Percentiles rank a stretch among this genome's conserved stretches.
These are phyloP conservation scores for Potamilus streckersoni DNA, from an alignment of 1,140 invertebrate species.

Conservation along the genomic window DNA sequence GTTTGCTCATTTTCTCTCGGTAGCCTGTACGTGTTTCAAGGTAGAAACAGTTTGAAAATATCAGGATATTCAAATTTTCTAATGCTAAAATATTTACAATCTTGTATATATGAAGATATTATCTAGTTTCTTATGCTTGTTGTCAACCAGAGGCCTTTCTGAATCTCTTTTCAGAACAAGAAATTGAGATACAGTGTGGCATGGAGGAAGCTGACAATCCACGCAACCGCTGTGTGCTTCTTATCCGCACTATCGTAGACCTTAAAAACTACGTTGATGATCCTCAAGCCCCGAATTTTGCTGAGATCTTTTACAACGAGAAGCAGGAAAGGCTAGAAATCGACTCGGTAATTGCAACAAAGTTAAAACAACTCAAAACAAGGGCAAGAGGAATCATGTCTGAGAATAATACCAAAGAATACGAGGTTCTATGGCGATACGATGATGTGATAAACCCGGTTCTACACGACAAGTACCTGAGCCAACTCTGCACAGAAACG, in stretches of 20 bases:
- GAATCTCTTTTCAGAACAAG: slow-evolving; percentile 45
- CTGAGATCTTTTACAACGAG: slow-evolving; percentile 52
- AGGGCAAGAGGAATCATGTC: slow-evolving; percentile 34
- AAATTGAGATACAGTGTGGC: slow-evolving; percentile 48
- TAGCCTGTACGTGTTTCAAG: too few species aligned
- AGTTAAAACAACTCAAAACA: slow-evolving; percentile 45
- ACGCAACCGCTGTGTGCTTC: slow-evolving; percentile 41
- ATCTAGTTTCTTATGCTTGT: too few species aligned
- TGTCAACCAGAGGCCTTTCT: too few species aligned
- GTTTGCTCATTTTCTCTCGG: too few species aligned
- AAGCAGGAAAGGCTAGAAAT: slow-evolving; percentile 45
- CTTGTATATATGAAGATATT: too few species aligned
- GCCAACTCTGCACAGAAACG: slow-evolving; percentile 44
- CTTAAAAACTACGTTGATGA: slow-evolving; percentile 61
- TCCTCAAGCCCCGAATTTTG: slow-evolving; percentile 42
- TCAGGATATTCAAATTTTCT: too few species aligned
- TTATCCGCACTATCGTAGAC: slow-evolving; percentile 59
- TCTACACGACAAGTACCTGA: slow-evolving; percentile 58
- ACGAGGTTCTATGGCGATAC: slow-evolving; percentile 61
- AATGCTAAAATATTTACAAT: too few species aligned
- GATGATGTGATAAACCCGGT: slow-evolving; percentile 59
- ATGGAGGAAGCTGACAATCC: slow-evolving; percentile 42
- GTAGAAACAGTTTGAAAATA: too few species aligned
- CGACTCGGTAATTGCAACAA: slow-evolving; percentile 36
- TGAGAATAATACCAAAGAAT: slow-evolving; percentile 41